These are phyloP conservation scores for Sturnus vulgaris DNA, from an alignment of 2,113 vertebrate species.

Conservation along the genomic window DNA sequence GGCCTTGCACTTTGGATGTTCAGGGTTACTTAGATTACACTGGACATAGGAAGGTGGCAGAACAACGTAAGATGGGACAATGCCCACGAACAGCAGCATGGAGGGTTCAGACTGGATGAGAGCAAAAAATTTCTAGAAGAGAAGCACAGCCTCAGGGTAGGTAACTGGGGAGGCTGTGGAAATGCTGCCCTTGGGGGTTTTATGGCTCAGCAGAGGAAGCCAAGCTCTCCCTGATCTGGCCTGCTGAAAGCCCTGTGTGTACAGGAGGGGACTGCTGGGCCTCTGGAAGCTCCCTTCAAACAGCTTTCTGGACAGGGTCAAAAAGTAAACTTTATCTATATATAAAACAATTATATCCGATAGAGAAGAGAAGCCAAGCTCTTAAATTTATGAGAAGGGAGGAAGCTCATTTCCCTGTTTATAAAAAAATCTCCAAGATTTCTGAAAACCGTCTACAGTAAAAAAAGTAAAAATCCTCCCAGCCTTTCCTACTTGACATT, in stretches of 20 bases:
- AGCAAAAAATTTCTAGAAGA: not conserved
- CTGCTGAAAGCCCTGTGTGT: rapidly evolving
- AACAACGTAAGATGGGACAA: not conserved
- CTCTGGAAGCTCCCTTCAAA: not conserved
- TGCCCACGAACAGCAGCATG: rapidly evolving
- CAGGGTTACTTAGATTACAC: not conserved
- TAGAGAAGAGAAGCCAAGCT: not conserved
- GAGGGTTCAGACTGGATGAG: not conserved
- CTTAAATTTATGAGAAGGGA: not conserved
- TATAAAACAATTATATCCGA: not conserved
- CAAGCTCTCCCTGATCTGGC: not conserved
- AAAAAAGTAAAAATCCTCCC: not conserved
- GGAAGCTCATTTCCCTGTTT: not conserved
- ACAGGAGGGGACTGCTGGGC: not conserved
- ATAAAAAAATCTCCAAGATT: not conserved
- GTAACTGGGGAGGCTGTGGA: rapidly evolving
- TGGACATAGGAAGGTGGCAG: not conserved
- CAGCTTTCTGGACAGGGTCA: not conserved
- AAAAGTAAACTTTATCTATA: not conserved
- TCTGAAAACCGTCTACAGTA: not conserved
- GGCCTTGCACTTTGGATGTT: not conserved
- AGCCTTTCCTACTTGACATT: not conserved
- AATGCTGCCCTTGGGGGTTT: not conserved
- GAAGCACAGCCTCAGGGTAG: rapidly evolving
- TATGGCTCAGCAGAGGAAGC: not conserved